These are phyloP conservation scores for Phalangium opilio DNA, from an alignment of 2,888 invertebrate genomes.

Conservation along the genomic window DNA sequence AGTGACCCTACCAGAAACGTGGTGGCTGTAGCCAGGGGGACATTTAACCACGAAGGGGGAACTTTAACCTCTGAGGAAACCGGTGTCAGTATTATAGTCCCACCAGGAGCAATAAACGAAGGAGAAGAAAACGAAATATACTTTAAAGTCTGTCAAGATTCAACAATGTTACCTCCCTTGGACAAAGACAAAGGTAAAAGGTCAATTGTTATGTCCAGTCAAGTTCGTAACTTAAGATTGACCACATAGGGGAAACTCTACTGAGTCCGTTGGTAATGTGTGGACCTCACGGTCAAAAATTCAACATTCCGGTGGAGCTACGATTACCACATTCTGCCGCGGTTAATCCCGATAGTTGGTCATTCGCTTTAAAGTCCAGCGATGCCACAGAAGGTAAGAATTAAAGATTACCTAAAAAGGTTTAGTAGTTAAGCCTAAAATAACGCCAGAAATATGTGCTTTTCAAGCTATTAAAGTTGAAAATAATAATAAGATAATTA, in stretches of 20 bases:
- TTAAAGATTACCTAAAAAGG: background rate
- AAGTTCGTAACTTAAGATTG: too few relatives aligned
- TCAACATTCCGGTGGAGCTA: conserved; percentile 73
- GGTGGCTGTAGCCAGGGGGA: conserved; percentile 31
- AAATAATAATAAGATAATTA: too few relatives aligned
- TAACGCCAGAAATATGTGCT: too few relatives aligned
- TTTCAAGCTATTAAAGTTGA: too few relatives aligned
- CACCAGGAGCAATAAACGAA: conserved; percentile 65
- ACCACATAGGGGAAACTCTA: conserved; percentile 92
- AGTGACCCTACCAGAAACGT: conserved; percentile 10
- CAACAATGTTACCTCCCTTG: conserved; percentile 53
- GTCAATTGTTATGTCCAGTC: conserved; percentile 2
- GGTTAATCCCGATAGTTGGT: conserved; percentile 36
- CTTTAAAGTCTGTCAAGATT: conserved; percentile 60
- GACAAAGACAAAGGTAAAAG: conserved; percentile 81
- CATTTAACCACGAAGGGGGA: conserved; percentile 64
- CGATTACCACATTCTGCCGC: conserved; percentile 55
- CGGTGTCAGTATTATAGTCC: conserved; percentile 77
- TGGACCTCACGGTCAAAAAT: conserved; percentile 79
- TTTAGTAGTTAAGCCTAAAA: background rate
- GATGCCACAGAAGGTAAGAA: conserved; percentile 23
- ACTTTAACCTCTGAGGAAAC: conserved; percentile 70
- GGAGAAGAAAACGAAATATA: conserved; percentile 78
- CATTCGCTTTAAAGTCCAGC: conserved; percentile 34
- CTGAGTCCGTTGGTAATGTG: conserved; percentile 90